Conservation (phyloP, 2,797 vertebrate genomes). For the Catostomus latipinnis region DNA sequence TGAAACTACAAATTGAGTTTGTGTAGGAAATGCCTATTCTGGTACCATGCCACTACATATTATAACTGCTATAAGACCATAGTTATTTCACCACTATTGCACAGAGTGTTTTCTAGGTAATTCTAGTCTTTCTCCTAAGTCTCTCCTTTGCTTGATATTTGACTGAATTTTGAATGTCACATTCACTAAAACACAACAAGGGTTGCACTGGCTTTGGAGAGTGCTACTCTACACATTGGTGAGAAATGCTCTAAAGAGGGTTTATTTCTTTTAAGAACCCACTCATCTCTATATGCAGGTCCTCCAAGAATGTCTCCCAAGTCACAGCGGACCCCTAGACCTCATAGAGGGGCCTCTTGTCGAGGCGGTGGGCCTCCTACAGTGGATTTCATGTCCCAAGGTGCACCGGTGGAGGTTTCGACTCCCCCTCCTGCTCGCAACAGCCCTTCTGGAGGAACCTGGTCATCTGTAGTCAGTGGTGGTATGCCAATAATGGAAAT, state of each 20-base stretch:
- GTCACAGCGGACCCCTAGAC: conserved; percentile 93
- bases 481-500: conserved; percentile 75
- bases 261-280: conserved; percentile 11
- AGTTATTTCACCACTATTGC: too few species aligned
- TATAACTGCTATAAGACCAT: too few species aligned
- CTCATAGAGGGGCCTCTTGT: conserved; percentile 91
- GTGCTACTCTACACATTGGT: not conserved
- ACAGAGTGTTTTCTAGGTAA: not conserved
- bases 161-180: conserved; percentile 24
- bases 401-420: conserved; percentile 82
- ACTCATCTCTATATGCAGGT: conserved; percentile 72
- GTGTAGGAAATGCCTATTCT: not conserved
- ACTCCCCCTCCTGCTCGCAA: conserved; percentile 85
- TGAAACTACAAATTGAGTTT: not conserved
- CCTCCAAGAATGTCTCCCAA: conserved; percentile 99
- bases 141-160: conserved; percentile 3
- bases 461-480: conserved; percentile 98
- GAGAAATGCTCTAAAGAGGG: not conserved
- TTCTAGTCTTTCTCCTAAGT: not conserved
- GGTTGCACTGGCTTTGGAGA: conserved; percentile 26
- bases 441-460: conserved; percentile 93
- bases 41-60: not conserved
- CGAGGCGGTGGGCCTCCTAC: conserved; percentile 87
- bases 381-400: conserved; percentile 92
- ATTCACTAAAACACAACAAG: conserved; percentile 8